Percentiles rank a stretch among this genome's conserved stretches.
phyloP scores from a whole-genome alignment of 2,113 vertebrate genomes.

The Girardinichthys multiradiatus region DNA sequence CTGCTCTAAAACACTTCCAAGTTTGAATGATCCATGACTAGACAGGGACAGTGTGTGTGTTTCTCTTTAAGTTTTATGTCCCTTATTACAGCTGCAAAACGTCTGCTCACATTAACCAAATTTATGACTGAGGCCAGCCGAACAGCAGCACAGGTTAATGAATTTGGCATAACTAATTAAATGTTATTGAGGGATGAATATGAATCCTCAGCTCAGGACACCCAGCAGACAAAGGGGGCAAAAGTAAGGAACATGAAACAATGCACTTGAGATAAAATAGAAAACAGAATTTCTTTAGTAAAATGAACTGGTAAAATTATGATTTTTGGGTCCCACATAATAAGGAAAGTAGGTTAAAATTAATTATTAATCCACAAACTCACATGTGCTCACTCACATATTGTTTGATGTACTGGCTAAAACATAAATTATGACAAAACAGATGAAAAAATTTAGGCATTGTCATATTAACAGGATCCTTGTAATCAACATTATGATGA shows the following conservation, averaged over 20 bases:
- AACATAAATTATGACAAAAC: neutral
- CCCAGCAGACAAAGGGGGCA: slow-evolving; percentile 34
- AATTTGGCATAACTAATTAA: slow-evolving; percentile 99
- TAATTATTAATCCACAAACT: neutral
- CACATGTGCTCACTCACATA: neutral
- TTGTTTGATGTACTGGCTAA: neutral
- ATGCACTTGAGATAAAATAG: slow-evolving; percentile 59
- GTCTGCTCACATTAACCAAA: slow-evolving; percentile 82
- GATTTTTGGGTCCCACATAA: neutral
- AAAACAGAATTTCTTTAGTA: slow-evolving; percentile 37
- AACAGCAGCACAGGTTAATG: slow-evolving; percentile 92
- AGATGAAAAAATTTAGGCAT: neutral
- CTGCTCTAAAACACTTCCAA: slow-evolving; percentile 56
- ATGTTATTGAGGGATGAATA: slow-evolving; percentile 95
- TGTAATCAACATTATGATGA: neutral
- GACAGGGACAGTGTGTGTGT: slow-evolving; percentile 64
- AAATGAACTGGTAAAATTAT: neutral
- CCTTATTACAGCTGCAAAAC: slow-evolving; percentile 82
- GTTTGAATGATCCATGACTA: slow-evolving; percentile 76
- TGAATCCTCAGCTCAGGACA: slow-evolving; percentile 88
- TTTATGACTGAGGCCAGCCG: slow-evolving; percentile 79
- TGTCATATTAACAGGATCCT: neutral
- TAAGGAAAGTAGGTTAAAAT: neutral
- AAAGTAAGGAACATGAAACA: slow-evolving; percentile 38
- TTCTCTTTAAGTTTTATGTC: slow-evolving; percentile 82